These are phyloP conservation scores for Chelmon rostratus DNA, from an alignment of 2,797 vertebrate genomes.

Conservation along the genomic window DNA sequence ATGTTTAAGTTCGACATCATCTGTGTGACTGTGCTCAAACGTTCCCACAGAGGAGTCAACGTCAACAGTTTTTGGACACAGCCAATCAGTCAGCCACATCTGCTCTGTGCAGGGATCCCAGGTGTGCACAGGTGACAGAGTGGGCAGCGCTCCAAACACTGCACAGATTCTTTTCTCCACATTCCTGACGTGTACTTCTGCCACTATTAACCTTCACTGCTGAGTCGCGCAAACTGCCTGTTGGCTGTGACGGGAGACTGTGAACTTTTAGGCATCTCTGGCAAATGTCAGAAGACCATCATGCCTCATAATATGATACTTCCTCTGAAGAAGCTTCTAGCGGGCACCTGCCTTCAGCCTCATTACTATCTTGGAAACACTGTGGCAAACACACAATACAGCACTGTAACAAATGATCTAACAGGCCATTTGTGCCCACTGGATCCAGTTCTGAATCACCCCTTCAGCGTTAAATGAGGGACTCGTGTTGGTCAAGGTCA, in stretches of 20 bases:
- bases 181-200: constrained; percentile 26
- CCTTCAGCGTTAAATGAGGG: no score
- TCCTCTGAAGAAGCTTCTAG: background rate
- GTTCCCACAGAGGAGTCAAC: background rate
- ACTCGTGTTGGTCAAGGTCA: no score
- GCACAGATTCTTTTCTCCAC: background rate
- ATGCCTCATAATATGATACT: background rate
- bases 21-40: background rate
- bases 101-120: constrained; percentile 9
- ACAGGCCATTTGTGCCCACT: background rate
- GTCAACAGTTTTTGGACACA: background rate
- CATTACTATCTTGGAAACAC: background rate
- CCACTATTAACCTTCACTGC: background rate
- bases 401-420: background rate
- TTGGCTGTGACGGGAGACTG: background rate
- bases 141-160: background rate
- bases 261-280: background rate
- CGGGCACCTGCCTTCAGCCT: background rate
- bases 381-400: background rate
- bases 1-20: background rate
- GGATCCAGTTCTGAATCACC: background rate
- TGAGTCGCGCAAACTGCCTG: background rate
- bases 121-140: constrained; percentile 42
- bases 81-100: background rate
- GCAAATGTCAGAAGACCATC: background rate